These are phyloP conservation scores for Alectoris magna DNA, from an alignment of 2,797 vertebrate species.

Conservation along the genomic window DNA sequence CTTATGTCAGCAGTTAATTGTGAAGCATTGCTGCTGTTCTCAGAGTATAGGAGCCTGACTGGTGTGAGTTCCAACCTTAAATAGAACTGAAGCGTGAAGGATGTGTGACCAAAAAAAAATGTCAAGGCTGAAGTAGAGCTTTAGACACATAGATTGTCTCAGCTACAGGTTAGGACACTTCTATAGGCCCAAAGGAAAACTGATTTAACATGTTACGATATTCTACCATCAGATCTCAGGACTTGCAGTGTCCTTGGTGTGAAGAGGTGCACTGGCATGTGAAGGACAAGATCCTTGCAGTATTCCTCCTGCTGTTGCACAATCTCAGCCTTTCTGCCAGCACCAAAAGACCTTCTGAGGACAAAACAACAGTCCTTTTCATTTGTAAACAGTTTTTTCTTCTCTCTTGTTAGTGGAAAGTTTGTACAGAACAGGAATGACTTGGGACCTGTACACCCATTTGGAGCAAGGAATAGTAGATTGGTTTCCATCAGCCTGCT, in stretches of 20 bases:
- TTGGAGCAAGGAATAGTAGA: neutral
- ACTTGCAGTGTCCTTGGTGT: slow-evolving; percentile 33
- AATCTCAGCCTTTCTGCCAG: neutral
- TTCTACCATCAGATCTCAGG: neutral
- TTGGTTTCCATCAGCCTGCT: neutral
- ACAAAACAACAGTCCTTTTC: slow-evolving; percentile 45
- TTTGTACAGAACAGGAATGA: neutral
- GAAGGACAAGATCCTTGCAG: slow-evolving; percentile 29
- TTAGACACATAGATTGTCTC: neutral
- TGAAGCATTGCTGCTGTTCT: neutral
- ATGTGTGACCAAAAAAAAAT: neutral
- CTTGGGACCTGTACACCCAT: neutral
- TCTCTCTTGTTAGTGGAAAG: slow-evolving; percentile 29
- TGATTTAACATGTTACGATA: neutral
- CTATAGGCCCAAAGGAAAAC: neutral
- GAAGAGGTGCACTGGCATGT: neutral
- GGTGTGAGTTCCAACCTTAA: neutral
- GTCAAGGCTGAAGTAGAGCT: neutral
- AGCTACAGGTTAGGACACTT: neutral
- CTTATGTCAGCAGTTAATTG: neutral
- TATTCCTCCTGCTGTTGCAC: slow-evolving; percentile 15
- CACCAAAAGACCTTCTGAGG: slow-evolving; percentile 32
- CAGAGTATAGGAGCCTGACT: neutral
- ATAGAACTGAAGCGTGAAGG: neutral
- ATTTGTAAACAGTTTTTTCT: slow-evolving; percentile 15